Evolutionary conservation across 2,888 invertebrate species (phyloP).

Genomic region (Sclerodermus sp.): DNA sequence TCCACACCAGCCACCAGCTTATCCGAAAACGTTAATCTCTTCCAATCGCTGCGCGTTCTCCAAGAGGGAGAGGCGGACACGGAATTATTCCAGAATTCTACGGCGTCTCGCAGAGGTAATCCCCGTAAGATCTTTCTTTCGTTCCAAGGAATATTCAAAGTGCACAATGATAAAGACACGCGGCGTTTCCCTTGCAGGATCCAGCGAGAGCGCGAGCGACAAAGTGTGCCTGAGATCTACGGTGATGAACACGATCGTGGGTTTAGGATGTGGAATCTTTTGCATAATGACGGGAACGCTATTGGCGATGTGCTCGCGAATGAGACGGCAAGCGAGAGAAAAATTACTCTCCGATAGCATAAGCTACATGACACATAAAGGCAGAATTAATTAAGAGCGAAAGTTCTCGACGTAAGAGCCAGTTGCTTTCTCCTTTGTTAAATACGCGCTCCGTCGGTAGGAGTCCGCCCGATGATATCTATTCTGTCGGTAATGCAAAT

Average conservation of each 20-base stretch:
- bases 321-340: conserved; percentile 62
- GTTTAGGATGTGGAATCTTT: conserved; percentile 69
- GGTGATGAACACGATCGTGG: conserved; percentile 70
- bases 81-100: conserved; percentile 57
- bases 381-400: conserved; percentile 49
- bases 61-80: conserved; percentile 82
- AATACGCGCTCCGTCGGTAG: conserved; percentile 10
- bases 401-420: conserved; percentile 17
- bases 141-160: too few relatives aligned
- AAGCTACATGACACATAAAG: conserved; percentile 57
- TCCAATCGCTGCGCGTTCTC: conserved; percentile 83
- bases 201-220: conserved; percentile 40
- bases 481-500: too few relatives aligned
- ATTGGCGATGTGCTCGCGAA: conserved; percentile 75
- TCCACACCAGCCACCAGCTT: conserved; percentile 59
- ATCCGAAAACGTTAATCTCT: conserved; percentile 87
- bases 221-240: conserved; percentile 64
- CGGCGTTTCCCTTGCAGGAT: conserved; percentile 26
- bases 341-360: conserved; percentile 54
- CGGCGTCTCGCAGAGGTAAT: conserved; percentile 44
- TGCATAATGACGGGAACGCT: conserved; percentile 74
- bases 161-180: too few relatives aligned
- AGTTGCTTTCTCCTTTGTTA: conserved; percentile 15
- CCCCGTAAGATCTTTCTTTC: too few relatives aligned
- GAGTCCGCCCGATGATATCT: too few relatives aligned